Base-by-base conservation (phyloP, 1,140 invertebrate genomes). In the Drosophila biarmipes region DNA sequence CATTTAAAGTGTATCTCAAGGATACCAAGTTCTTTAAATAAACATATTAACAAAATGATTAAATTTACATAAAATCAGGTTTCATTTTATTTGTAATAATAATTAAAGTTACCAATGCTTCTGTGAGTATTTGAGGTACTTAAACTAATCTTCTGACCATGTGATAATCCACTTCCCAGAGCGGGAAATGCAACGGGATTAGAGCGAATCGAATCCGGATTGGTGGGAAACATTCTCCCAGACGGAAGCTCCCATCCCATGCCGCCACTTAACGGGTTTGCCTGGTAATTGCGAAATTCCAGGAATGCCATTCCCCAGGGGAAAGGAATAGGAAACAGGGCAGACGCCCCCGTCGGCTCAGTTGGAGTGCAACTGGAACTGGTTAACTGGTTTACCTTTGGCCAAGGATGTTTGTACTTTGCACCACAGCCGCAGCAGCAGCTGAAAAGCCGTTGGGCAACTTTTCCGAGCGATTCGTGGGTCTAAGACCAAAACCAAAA, bases 311-410 rank as follows among this genome's bases (percentile, higher is more conserved):
- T 56, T 78, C 59, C 59, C 51, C 40, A 42, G 73, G 67, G 15
- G 40, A 8, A 43, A 15, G 15, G 4, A 40, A 40, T 11, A 34
- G 31, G 34, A 40, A 34, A 29, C 57, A 64, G 64, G 61, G 74
- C 73, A 80, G 73, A 81, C 80, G 57, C 80, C 80, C 73, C 66
- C 80, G 61, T 62, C 40, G 10, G 56, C 35, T 29, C 19, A 73
- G 49, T 21, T 45, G 63, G 7, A 31, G 8, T 7, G 55, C 24
- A 68, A 67, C 66, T 67, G 63, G 45, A 85, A 79, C 76, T 67
- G 52, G 72, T 80, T 86, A 81, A 86, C 81, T 86, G 81, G 81
- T 87, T 86, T 86, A 86, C 82, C 81, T 86, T 86, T 86, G 82
- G 63, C 81, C 81, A 86, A 86, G 81, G 81, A 86, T 86, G 81